These are phyloP conservation scores for Thripadectes ignobilis DNA, from an alignment of 2,797 vertebrate genomes.

Conservation along the genomic window DNA sequence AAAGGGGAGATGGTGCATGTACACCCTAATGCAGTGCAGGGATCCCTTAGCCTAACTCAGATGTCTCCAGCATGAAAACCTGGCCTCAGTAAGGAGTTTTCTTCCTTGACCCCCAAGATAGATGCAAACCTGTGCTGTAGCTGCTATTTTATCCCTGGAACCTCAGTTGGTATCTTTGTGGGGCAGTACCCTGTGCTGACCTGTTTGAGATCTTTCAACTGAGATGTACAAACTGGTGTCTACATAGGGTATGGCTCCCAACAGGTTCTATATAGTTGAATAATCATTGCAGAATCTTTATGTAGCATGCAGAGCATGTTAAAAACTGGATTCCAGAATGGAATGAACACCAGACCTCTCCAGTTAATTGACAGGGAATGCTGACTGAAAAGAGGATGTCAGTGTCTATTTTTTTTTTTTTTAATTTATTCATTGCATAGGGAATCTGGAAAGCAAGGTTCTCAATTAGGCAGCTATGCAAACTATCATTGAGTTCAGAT, in stretches of 20 bases:
- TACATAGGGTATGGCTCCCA: neutral
- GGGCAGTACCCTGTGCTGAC: neutral
- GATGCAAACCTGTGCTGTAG: neutral
- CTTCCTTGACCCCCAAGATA: neutral
- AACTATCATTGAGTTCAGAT: neutral
- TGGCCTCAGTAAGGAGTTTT: neutral
- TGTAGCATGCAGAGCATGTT: fast-evolving
- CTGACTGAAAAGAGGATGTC: neutral
- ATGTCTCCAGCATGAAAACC: neutral
- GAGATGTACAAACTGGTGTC: neutral
- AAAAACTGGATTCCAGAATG: neutral
- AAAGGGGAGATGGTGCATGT: fast-evolving
- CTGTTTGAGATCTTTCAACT: neutral
- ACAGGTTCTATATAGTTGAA: neutral
- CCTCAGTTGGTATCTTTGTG: neutral
- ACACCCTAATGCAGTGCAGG: fast-evolving
- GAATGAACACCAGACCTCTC: neutral
- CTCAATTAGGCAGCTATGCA: neutral
- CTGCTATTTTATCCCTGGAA: neutral
- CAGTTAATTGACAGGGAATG: neutral
- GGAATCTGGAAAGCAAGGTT: neutral
- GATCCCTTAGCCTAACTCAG: neutral
- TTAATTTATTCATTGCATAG: neutral
- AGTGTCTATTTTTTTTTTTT: neutral
- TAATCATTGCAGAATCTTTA: neutral